Evolutionary conservation across 2,797 vertebrate species (phyloP), one percentile per base, ranked within the genome.

Genomic region (Lophius americanus): DNA sequence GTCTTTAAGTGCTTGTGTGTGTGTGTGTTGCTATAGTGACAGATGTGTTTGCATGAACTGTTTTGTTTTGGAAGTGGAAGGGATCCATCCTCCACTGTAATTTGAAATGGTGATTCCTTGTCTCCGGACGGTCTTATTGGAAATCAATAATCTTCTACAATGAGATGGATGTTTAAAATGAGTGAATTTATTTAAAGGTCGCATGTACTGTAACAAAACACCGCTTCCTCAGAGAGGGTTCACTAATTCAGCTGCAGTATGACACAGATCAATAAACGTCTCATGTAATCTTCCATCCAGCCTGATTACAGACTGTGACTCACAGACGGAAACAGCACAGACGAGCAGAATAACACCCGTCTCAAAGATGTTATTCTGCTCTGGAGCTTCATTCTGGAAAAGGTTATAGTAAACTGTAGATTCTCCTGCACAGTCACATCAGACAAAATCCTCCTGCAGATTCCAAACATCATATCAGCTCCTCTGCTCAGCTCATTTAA

Each of bases 11-110:
- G 63, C 51, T 46, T 54, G 79, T 74, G 49, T 68, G 76, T 73
- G 49, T 66, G 54, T 60, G 63, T 69, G 82, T 87, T 81, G 68
- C 78, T 78, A 76, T 83, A 64, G 82, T 39, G n/a, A 85, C 79
- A 81, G 63, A 70, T 63, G 57, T 58, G 60, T 52, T 68, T 69
- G 55, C 41, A 23, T 23, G 23, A 23, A 23, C 2, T 23, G 23
- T 23, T 23, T 23, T 50, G 9, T 58, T 69, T 65, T 66, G 73
- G 57, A 54, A 73, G 76, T 8, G 3, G 73, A 73, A 57, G 50
- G 32, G 50, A 73, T 75, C 52, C 47, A 38, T 33, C n/a, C 41
- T 46, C 51, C 59, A 51, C 60, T 65, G 58, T 60, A 59, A 67
- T 71, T 51, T 62, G 53, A 77, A 65, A 63, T 7, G 2, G 49